phyloP scores from a whole-genome alignment of 2,113 vertebrate species.

The Caranx ignobilis region DNA sequence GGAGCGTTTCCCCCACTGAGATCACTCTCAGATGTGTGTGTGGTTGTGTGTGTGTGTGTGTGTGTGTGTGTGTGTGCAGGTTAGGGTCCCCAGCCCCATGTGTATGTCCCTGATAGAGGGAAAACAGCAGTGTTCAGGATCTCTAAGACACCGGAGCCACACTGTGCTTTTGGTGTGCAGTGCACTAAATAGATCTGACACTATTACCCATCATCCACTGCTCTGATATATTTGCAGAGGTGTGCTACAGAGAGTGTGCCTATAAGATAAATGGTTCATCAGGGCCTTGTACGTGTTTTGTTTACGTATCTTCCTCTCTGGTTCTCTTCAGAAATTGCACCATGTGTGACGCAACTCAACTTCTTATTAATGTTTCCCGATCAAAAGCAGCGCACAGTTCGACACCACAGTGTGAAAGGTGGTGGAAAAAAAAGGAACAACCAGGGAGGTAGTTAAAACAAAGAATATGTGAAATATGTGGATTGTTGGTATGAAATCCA shows the following conservation, averaged over 20 bases:
- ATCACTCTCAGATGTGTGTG: conserved; percentile 84
- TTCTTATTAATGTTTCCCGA: conserved; percentile 28
- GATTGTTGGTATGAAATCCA: conserved; percentile 41
- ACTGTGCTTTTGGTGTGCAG: conserved; percentile 57
- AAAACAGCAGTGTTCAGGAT: conserved; percentile 33
- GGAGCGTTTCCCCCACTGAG: conserved; percentile 77
- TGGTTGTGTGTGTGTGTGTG: conserved; percentile 56
- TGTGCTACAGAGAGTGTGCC: not conserved
- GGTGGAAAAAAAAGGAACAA: not conserved
- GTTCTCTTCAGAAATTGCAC: conserved; percentile 22
- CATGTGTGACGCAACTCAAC: conserved; percentile 22
- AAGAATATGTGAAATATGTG: conserved; percentile 24
- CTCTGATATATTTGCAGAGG: conserved; percentile 3
- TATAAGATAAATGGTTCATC: conserved; percentile 29
- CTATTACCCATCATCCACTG: conserved; percentile 8
- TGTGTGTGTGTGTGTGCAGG: conserved; percentile 54
- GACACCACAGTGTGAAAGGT: not conserved
- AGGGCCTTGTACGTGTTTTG: conserved; percentile 1
- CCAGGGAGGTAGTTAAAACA: not conserved
- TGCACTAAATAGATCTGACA: conserved; percentile 11
- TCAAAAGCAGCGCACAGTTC: conserved; percentile 3
- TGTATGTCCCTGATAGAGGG: conserved; percentile 28
- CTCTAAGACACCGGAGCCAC: conserved; percentile 44
- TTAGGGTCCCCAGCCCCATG: conserved; percentile 50
- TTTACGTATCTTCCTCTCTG: conserved; percentile 12